Conservation (phyloP, 2,888 invertebrate species). For the Timema podura region DNA sequence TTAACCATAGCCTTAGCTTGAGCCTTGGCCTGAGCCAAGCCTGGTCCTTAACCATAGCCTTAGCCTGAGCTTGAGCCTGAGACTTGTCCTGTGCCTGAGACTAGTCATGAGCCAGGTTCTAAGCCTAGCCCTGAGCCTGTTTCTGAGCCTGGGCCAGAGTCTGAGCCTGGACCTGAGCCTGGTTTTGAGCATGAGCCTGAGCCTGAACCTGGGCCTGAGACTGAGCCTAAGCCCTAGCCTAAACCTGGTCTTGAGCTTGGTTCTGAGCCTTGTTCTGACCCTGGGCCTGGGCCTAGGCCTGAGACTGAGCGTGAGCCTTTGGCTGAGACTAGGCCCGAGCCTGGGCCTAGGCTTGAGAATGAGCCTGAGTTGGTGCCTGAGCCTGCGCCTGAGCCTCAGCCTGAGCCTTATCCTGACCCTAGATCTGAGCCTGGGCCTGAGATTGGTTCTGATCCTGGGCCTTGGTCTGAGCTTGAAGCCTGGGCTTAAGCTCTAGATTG, state of each 20-base stretch:
- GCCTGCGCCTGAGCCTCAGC: constrained; percentile 16
- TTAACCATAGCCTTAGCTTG: neutral
- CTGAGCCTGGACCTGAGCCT: constrained; percentile 16
- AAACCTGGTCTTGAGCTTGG: constrained; percentile 2
- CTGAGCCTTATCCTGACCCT: constrained; percentile 15
- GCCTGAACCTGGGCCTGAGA: constrained; percentile 7
- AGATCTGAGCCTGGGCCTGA: neutral
- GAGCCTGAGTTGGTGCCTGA: neutral
- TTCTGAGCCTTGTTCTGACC: neutral
- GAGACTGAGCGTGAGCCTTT: constrained; percentile 1
- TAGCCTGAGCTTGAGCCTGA: constrained; percentile 11
- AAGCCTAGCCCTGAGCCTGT: constrained; percentile 13
- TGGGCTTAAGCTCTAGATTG: constrained; percentile 15
- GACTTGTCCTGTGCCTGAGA: neutral
- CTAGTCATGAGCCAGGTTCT: neutral
- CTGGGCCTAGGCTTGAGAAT: too few species aligned
- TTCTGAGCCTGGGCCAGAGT: too few species aligned
- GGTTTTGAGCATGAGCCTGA: neutral
- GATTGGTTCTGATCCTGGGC: too few species aligned
- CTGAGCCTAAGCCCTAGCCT: neutral
- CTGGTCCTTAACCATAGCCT: constrained; percentile 9
- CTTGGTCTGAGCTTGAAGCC: constrained; percentile 15
- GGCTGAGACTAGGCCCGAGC: constrained; percentile 2
- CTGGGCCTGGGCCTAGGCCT: neutral
- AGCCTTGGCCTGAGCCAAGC: constrained; percentile 4